These are phyloP conservation scores for Agapornis roseicollis DNA, from an alignment of 2,113 vertebrate species.

Conservation along the genomic window DNA sequence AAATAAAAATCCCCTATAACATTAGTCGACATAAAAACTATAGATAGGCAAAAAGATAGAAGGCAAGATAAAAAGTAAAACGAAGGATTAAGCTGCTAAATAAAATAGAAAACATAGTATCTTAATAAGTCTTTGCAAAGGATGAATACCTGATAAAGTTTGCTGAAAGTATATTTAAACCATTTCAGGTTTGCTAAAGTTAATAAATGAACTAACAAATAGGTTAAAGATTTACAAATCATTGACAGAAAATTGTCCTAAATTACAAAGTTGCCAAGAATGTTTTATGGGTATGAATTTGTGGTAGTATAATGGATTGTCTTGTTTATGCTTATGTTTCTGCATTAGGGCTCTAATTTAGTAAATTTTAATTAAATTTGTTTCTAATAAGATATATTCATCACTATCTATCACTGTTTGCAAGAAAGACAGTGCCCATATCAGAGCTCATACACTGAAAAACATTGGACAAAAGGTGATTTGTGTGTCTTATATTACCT, in stretches of 20 bases:
- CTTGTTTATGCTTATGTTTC: conserved; percentile 18
- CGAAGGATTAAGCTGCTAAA: background rate
- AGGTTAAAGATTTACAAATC: background rate
- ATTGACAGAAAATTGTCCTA: background rate
- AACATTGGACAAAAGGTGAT: background rate
- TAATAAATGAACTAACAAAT: background rate
- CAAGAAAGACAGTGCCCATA: background rate
- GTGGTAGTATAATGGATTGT: background rate
- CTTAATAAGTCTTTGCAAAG: background rate
- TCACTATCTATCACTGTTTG: background rate
- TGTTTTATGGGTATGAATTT: background rate
- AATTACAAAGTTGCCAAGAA: conserved; percentile 5
- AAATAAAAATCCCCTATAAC: fast-evolving
- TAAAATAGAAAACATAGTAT: background rate
- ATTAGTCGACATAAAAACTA: background rate
- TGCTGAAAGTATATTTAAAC: background rate
- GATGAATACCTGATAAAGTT: background rate
- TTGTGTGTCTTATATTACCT: background rate
- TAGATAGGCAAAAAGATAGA: background rate
- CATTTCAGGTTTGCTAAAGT: background rate
- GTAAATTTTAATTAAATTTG: conserved; percentile 4
- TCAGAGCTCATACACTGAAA: background rate
- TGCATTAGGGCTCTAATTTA: background rate
- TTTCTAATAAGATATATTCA: conserved; percentile 23
- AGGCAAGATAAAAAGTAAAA: background rate